These are phyloP conservation scores for Stylophora pistillata DNA, from an alignment of 64 coral and sea anemone species.

Conservation along the genomic window DNA sequence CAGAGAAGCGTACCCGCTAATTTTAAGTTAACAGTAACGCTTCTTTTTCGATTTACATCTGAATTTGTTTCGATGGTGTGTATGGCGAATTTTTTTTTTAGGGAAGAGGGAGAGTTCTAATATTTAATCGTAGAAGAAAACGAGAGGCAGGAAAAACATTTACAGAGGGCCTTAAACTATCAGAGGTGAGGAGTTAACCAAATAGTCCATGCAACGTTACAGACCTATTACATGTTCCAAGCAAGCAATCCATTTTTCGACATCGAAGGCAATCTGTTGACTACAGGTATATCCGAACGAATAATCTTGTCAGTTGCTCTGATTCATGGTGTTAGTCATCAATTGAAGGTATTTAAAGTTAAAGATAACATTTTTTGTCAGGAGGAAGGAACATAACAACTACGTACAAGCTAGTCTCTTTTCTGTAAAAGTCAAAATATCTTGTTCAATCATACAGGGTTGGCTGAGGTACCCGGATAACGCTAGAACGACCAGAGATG, in stretches of 20 bases:
- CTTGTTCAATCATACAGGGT: slow-evolving; percentile 4
- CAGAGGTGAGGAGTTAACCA: slow-evolving; percentile 33
- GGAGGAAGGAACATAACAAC: too few species aligned
- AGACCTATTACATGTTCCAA: background rate
- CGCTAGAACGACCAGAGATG: slow-evolving; percentile 56
- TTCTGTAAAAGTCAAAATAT: background rate
- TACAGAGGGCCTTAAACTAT: slow-evolving; percentile 1
- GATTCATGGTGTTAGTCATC: too few species aligned
- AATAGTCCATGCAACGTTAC: background rate
- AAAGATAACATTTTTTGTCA: too few species aligned
- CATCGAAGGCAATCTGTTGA: too few species aligned
- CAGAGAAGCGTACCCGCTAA: too few species aligned
- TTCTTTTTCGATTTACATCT: too few species aligned
- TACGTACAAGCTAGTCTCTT: too few species aligned
- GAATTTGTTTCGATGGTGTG: background rate
- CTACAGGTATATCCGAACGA: too few species aligned
- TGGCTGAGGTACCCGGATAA: slow-evolving; percentile 60
- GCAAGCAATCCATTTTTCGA: too few species aligned
- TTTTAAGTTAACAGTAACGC: too few species aligned
- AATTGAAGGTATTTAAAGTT: too few species aligned
- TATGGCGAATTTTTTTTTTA: background rate
- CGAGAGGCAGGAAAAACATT: slow-evolving; percentile 23
- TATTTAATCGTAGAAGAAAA: slow-evolving; percentile 8
- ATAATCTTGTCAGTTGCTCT: too few species aligned
- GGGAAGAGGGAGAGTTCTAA: slow-evolving; percentile 54